phyloP scores from a whole-genome alignment of 1,140 invertebrate species.

The Zophobas morio region DNA sequence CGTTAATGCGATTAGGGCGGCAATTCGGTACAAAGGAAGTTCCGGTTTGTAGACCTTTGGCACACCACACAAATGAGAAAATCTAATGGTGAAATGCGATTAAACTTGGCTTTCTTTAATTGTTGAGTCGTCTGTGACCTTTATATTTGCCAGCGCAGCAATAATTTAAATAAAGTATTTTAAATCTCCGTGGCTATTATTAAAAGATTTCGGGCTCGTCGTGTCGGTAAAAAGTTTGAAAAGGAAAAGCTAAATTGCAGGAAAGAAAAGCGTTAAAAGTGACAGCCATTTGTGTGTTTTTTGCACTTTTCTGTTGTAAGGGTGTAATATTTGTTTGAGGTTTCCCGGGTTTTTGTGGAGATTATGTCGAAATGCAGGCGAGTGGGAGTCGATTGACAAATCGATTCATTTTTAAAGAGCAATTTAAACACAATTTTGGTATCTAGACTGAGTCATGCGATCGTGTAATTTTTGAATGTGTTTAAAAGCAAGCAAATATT shows the following conservation, averaged over 20 bases:
- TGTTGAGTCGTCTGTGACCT: not conserved
- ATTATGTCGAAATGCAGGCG: slow-evolving; percentile 1
- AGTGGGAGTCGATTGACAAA: slow-evolving; percentile 28
- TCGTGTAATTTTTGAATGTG: slow-evolving; percentile 39
- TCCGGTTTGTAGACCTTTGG: slow-evolving; percentile 22
- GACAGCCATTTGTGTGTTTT: slow-evolving; percentile 42
- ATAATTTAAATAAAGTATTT: slow-evolving; percentile 32
- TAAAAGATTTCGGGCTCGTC: slow-evolving; percentile 36
- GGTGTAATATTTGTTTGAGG: slow-evolving; percentile 41
- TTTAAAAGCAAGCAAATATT: slow-evolving; percentile 38
- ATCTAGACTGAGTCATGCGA: slow-evolving; percentile 16
- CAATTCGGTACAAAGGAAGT: slow-evolving; percentile 26
- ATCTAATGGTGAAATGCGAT: not conserved
- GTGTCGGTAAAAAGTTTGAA: slow-evolving; percentile 24
- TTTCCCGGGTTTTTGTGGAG: slow-evolving; percentile 7
- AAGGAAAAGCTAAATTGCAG: slow-evolving; percentile 42
- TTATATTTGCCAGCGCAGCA: not conserved
- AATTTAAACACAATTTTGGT: slow-evolving; percentile 30
- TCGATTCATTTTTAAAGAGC: slow-evolving; percentile 35
- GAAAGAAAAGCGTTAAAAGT: slow-evolving; percentile 43
- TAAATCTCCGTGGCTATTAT: slow-evolving; percentile 24
- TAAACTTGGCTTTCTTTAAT: not conserved
- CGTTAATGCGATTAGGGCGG: slow-evolving; percentile 9
- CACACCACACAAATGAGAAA: not conserved
- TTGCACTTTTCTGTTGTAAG: slow-evolving; percentile 41